These are phyloP conservation scores for Bicyclus anynana DNA, from an alignment of 1,140 invertebrate genomes.

Conservation along the genomic window DNA sequence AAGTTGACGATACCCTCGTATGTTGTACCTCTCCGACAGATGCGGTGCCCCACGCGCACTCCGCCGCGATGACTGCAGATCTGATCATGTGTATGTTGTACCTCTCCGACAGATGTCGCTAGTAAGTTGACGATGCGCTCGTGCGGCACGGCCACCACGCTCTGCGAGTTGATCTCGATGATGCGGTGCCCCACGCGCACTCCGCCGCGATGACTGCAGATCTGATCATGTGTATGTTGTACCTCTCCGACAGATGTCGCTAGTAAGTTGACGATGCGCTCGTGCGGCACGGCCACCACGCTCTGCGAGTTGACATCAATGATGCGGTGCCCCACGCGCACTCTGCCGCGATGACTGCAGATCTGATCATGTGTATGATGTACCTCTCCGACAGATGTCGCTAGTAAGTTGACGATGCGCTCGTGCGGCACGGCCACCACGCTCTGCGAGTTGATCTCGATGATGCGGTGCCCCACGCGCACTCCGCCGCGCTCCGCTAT, in stretches of 20 bases:
- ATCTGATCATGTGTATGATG: slow-evolving; percentile 82
- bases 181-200: slow-evolving; percentile 99
- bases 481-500: slow-evolving; percentile 79
- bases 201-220: background rate
- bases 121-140: slow-evolving; percentile 99
- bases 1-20: slow-evolving; percentile 99
- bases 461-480: slow-evolving; percentile 98
- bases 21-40: slow-evolving; percentile 98
- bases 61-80: background rate
- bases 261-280: slow-evolving; percentile 98
- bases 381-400: slow-evolving; percentile 99
- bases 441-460: slow-evolving; percentile 99
- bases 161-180: slow-evolving; percentile 99
- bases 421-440: slow-evolving; percentile 99
- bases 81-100: slow-evolving; percentile 68
- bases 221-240: slow-evolving; percentile 13
- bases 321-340: slow-evolving; percentile 98
- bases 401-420: slow-evolving; percentile 98
- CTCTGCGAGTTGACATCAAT: slow-evolving; percentile 99
- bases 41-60: slow-evolving; percentile 98
- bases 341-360: slow-evolving; percentile 97
- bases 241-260: slow-evolving; percentile 99
- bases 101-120: slow-evolving; percentile 99
- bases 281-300: slow-evolving; percentile 99
- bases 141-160: slow-evolving; percentile 99